A percentile compares a stretch with the other conserved stretches of the same genome.
These are phyloP conservation scores for Nannoperca australis DNA, from an alignment of 2,797 vertebrate genomes.

Conservation along the genomic window DNA sequence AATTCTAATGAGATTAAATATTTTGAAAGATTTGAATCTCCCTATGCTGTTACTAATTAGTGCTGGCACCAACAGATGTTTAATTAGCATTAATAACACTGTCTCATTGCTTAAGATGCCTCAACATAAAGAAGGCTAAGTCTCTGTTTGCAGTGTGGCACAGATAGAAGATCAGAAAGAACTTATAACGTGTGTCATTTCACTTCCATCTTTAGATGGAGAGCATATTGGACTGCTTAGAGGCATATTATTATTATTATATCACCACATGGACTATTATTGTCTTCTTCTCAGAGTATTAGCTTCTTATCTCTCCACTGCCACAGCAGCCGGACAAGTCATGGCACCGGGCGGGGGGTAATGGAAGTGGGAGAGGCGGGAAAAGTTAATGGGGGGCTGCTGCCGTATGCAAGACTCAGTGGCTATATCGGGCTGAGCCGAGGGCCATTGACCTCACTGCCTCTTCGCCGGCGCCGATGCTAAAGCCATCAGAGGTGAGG, in stretches of 20 bases:
- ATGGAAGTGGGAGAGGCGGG: conserved; percentile 34
- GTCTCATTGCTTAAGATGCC: conserved; percentile 29
- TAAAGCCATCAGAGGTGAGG: conserved; percentile 31
- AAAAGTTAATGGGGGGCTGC: conserved; percentile 43
- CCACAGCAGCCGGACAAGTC: conserved; percentile 23
- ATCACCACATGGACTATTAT: neutral
- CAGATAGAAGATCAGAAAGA: conserved; percentile 6
- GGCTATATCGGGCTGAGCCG: conserved; percentile 64
- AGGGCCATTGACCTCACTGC: conserved; percentile 41
- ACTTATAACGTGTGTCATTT: conserved; percentile 15
- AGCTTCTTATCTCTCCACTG: conserved; percentile 44
- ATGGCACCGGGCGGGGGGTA: conserved; percentile 32
- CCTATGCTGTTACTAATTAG: conserved; percentile 45
- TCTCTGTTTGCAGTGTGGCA: conserved; percentile 31
- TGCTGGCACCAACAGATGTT: conserved; percentile 35
- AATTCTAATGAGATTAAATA: conserved; percentile 29
- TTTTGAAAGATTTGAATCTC: conserved; percentile 26
- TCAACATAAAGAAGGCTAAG: conserved; percentile 32
- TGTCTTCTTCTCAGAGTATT: conserved; percentile 29
- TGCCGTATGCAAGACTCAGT: conserved; percentile 25
- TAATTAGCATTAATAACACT: conserved; percentile 53
- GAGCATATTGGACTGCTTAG: neutral
- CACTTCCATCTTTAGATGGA: neutral
- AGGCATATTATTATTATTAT: conserved; percentile 9
- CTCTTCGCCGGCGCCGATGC: conserved; percentile 2